Evolutionary conservation across 2,113 vertebrate genomes (phyloP).

Genomic region (Ia io): DNA sequence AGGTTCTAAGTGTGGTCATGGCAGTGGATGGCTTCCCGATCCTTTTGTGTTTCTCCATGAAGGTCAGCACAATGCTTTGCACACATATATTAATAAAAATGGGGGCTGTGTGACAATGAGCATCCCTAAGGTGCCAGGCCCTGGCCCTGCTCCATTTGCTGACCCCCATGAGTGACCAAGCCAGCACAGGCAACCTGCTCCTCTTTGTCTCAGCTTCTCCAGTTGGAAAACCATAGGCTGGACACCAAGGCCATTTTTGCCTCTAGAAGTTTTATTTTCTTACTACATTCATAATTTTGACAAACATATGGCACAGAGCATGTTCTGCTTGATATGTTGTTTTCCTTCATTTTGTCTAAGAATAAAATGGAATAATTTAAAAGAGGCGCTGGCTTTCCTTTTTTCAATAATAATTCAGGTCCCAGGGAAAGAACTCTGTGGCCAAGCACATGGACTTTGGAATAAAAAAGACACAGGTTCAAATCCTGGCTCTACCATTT

Average conservation of each 20-base stretch:
- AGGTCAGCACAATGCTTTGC: not conserved
- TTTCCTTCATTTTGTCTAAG: not conserved
- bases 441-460: not conserved
- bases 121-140: not conserved
- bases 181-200: accelerated
- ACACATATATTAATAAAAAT: not conserved
- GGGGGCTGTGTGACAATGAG: not conserved
- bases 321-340: not conserved
- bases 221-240: not conserved
- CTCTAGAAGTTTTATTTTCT: not conserved
- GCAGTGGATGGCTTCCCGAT: not conserved
- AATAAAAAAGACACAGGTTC: not conserved
- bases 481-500: not conserved
- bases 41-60: not conserved
- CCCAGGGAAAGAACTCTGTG: not conserved
- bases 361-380: not conserved
- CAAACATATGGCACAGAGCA: not conserved
- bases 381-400: not conserved
- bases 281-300: not conserved
- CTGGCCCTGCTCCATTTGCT: accelerated
- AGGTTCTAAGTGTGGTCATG: not conserved
- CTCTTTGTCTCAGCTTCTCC: not conserved
- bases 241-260: not conserved
- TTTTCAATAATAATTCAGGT: not conserved
- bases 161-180: not conserved